Evolutionary conservation across 2,797 vertebrate species (phyloP), one percentile per base, ranked within the genome.

Genomic region (Pipistrellus pygmaeus): DNA sequence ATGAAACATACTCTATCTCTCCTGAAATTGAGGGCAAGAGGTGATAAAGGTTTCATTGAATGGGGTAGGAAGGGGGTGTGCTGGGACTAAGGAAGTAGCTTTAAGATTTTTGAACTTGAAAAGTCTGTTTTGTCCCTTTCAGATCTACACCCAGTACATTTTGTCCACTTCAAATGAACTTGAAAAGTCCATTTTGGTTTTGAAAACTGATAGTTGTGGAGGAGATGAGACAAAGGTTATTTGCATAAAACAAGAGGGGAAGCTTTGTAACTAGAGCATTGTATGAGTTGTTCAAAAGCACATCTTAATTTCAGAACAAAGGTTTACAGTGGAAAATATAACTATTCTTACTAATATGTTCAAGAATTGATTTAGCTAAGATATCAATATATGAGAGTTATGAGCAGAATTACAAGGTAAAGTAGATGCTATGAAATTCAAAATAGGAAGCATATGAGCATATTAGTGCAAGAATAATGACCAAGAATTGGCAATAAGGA

Each of bases 291-390:
- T 81, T 91, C 25, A n/a, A 69, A 93, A 73, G 3, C 21, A 8
- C 48, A 20, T 83, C 10, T 81, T 85, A 66, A 80, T 83, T 97
- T 90, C 20, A 94, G 46, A 73, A 57, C 71, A 27, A 82, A 38
- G 15, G 2, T 2, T 92, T 41, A 57, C 46, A 41, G 17, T 75
- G 0, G 17, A 76, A 80, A 60, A 2, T 48, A 9, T 46, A 85
- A 35, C 6, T 30, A 25, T 64, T 46, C 21, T 8, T 6, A 69
- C 5, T 5, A 77, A 32, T 30, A 27, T 20, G 68, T 27, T 77
- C 32, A 38, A 44, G 5, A 72, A 14, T 25, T 89, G 21, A 88
- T 51, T 64, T 23, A 32, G n/a, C 14, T 77, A 68, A 83, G 12
- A 20, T 81, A 68, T 6, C 76, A 25, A 10, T 64, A 41, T 27